Evolutionary conservation across 1,140 invertebrate genomes (phyloP).

Genomic region (Bombus confusus): DNA sequence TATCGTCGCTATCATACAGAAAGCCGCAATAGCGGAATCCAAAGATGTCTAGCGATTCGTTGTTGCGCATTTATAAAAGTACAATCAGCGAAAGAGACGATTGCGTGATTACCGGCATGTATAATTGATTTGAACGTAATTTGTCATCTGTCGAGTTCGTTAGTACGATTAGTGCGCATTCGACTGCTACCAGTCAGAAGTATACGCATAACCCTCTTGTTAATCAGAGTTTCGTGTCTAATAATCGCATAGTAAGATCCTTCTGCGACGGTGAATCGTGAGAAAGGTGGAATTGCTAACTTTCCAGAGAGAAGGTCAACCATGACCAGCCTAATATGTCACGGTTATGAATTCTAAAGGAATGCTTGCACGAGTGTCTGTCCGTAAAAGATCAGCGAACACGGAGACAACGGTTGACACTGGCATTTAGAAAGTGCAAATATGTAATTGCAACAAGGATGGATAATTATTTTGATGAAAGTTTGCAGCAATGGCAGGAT

Average conservation of each 20-base stretch:
- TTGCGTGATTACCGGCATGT: too few species aligned
- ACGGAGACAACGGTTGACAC: not conserved
- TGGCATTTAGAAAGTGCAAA: constrained; percentile 24
- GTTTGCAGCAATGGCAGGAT: not conserved
- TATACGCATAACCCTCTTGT: not conserved
- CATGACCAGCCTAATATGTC: not conserved
- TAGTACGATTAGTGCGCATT: constrained; percentile 23
- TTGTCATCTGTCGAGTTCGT: constrained; percentile 24
- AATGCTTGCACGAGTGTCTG: not conserved
- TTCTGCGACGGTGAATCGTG: not conserved
- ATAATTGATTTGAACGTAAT: not conserved
- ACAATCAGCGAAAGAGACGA: too few species aligned
- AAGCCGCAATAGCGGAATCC: too few species aligned
- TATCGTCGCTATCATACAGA: too few species aligned
- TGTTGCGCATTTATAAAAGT: too few species aligned
- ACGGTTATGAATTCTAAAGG: constrained; percentile 9
- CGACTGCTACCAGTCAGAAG: not conserved
- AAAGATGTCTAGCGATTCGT: too few species aligned
- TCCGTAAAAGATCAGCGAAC: not conserved
- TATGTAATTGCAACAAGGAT: not conserved
- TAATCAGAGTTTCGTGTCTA: constrained; percentile 10
- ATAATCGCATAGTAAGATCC: constrained; percentile 29
- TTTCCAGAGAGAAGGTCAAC: constrained; percentile 8
- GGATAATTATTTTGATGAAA: constrained; percentile 31
- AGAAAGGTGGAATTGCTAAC: constrained; percentile 11